Percentiles rank a stretch among this genome's conserved stretches.
phyloP scores from a whole-genome alignment of 64 coral and sea anemone species.

The Stichodactyla mertensii region DNA sequence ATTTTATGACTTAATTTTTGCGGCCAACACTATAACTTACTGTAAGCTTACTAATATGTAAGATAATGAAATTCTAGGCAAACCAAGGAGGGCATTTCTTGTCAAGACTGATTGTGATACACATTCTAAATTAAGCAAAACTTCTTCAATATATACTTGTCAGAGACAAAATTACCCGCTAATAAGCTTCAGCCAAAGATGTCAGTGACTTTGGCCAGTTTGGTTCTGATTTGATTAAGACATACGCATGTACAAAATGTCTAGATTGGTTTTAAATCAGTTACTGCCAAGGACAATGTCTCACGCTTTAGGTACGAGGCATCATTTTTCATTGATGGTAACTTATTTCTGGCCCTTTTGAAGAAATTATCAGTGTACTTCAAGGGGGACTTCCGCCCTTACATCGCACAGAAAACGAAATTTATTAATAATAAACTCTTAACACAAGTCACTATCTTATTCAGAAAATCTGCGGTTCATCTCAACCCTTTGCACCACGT shows the following conservation, averaged over 20 bases:
- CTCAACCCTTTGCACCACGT: background rate
- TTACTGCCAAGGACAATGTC: background rate
- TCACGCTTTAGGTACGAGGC: background rate
- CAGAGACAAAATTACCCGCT: background rate
- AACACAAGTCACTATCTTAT: background rate
- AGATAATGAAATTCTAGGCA: background rate
- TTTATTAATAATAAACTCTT: background rate
- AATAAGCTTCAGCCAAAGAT: background rate
- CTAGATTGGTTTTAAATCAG: too few species aligned
- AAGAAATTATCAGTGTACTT: too few species aligned
- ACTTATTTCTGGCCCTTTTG: too few species aligned
- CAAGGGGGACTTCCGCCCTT: too few species aligned
- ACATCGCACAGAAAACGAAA: background rate
- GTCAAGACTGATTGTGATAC: background rate
- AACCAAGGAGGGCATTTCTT: background rate
- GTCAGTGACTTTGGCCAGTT: background rate
- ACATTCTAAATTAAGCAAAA: background rate
- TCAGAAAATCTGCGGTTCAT: background rate
- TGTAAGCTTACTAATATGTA: background rate
- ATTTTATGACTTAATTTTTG: slow-evolving; percentile 22
- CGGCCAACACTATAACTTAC: background rate
- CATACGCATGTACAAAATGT: background rate
- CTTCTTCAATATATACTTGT: background rate
- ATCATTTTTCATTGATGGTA: background rate
- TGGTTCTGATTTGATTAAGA: background rate